Evolutionary conservation across 37 sponge, comb jelly and placozoan species (phyloP).

Genomic region (Diacarnus erythraeanus): DNA sequence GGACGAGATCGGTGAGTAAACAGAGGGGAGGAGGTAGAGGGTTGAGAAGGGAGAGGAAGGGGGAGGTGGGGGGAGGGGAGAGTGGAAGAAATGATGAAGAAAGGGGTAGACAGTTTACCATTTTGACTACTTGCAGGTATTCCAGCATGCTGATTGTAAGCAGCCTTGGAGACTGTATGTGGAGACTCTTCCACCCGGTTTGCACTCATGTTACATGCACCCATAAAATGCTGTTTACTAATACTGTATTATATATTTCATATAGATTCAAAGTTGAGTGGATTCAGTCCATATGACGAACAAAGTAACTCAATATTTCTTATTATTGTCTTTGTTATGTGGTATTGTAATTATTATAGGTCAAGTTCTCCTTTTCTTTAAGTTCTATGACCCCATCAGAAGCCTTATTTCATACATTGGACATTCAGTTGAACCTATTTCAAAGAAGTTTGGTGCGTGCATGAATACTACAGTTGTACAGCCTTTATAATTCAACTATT

Average conservation of each 20-base stretch:
- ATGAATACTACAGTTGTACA: not conserved
- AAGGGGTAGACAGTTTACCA: not conserved
- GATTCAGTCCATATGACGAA: conserved; percentile 43
- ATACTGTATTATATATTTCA: not conserved
- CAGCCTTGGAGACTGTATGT: conserved; percentile 60
- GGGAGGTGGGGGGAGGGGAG: not conserved
- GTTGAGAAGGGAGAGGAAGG: too few relatives aligned
- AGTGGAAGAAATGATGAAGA: not conserved
- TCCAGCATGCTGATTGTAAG: conserved; percentile 60
- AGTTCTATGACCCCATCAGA: conserved; percentile 80
- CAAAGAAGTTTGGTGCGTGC: conserved; percentile 60
- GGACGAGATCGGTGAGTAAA: conserved; percentile 37
- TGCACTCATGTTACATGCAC: too few relatives aligned
- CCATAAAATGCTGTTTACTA: too few relatives aligned
- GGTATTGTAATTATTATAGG: not conserved
- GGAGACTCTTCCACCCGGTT: conserved; percentile 69
- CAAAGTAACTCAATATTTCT: conserved; percentile 18
- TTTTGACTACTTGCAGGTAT: conserved; percentile 37
- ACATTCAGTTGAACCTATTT: conserved; percentile 54
- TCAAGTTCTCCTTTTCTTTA: conserved; percentile 85
- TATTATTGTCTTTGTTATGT: too few relatives aligned
- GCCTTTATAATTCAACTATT: not conserved
- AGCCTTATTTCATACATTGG: conserved; percentile 63
- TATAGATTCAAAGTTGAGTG: conserved; percentile 36
- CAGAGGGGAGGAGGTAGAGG: not conserved